A percentile compares a stretch with the other conserved stretches of the same genome.
phyloP scores from a whole-genome alignment of 2,113 vertebrate genomes.

The Chaetodon trifascialis region DNA sequence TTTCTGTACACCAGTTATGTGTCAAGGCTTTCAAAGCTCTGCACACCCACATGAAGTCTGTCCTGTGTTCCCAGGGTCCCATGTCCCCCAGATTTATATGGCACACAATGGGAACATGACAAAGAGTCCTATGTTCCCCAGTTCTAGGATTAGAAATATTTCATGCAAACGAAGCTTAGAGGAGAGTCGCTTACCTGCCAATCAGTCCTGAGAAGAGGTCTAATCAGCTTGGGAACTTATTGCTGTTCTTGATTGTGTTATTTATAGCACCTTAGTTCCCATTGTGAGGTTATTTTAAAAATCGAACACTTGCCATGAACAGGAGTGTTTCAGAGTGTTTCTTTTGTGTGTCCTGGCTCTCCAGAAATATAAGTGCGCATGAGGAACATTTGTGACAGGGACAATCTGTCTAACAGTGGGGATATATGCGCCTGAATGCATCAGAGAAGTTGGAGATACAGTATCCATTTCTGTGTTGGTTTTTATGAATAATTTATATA shows the following conservation, averaged over 20 bases:
- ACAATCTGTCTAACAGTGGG: conserved; percentile 5
- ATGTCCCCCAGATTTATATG: no score
- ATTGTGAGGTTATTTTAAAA: not conserved
- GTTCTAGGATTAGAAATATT: no score
- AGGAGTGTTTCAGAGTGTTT: not conserved
- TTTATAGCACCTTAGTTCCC: not conserved
- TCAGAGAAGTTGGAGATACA: conserved; percentile 3
- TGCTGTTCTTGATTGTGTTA: conserved; percentile 10
- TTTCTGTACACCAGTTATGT: not conserved
- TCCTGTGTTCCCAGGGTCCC: not conserved
- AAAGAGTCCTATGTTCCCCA: no score
- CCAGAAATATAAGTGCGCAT: conserved; percentile 10
- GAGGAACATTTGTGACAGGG: conserved; percentile 4
- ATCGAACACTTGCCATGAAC: not conserved
- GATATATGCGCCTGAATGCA: conserved; percentile 13
- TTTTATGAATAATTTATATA: conserved; percentile 50
- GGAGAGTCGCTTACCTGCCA: not conserved
- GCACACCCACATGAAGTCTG: not conserved
- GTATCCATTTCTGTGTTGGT: conserved; percentile 24
- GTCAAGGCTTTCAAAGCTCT: not conserved
- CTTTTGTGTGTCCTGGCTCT: conserved; percentile 7
- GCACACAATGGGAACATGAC: no score
- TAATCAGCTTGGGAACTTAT: not conserved
- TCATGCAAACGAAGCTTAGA: not conserved
- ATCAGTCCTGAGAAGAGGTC: not conserved